Conservation (phyloP, 2,888 invertebrate species). For the Agapetus fuscipes region DNA sequence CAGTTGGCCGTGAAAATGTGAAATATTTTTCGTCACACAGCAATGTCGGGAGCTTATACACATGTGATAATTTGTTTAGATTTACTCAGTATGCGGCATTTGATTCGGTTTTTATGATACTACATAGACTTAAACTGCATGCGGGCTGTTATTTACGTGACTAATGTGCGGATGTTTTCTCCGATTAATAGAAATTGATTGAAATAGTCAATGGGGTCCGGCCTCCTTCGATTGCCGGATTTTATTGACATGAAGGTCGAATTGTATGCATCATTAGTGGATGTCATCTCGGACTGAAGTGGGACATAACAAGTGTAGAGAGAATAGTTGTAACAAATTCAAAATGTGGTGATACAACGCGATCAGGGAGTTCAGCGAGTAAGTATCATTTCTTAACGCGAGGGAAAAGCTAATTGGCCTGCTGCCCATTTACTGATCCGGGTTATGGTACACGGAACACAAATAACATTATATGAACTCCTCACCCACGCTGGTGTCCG, state of each 20-base stretch:
- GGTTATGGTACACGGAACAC: constrained; percentile 16
- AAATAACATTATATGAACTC: constrained; percentile 14
- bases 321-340: constrained; percentile 6
- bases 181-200: not conserved
- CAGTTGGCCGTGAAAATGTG: constrained; percentile 15
- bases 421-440: constrained; percentile 15
- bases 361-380: constrained; percentile 10
- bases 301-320: constrained; percentile 7
- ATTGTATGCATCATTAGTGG: constrained; percentile 14
- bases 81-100: constrained; percentile 3
- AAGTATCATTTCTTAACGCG: constrained; percentile 13
- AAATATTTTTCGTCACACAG: constrained; percentile 9
- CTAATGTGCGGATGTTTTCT: constrained; percentile 5
- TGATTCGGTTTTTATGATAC: constrained; percentile 10
- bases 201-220: constrained; percentile 12
- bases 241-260: constrained; percentile 19
- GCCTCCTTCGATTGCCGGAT: constrained; percentile 13
- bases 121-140: constrained; percentile 2
- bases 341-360: constrained; percentile 10
- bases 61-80: constrained; percentile 15
- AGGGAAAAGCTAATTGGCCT: constrained; percentile 15
- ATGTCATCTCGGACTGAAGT: constrained; percentile 15
- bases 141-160: constrained; percentile 2
- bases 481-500: constrained; percentile 18
- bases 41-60: constrained; percentile 13